A percentile compares a stretch with the other conserved stretches of the same genome.
Conservation (phyloP, 1,140 invertebrate species). For the Charaxes varanes region DNA sequence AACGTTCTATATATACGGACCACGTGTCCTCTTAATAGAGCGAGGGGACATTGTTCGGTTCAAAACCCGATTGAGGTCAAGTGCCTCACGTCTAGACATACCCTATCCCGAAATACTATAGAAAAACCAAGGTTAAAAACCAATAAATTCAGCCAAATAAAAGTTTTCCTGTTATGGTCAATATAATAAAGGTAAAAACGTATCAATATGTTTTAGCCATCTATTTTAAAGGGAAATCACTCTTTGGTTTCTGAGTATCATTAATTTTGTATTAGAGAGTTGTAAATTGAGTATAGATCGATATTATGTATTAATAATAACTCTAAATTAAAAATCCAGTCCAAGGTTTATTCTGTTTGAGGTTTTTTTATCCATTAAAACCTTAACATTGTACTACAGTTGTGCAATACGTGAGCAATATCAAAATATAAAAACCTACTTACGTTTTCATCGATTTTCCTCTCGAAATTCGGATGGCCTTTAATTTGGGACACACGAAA, state of each 20-base stretch:
- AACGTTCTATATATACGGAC: slow-evolving; percentile 43
- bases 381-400: slow-evolving; percentile 28
- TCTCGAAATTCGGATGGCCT: slow-evolving; percentile 52
- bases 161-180: no score
- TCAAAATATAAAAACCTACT: slow-evolving; percentile 36
- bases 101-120: no score
- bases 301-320: neutral
- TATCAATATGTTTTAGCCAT: no score
- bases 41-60: slow-evolving; percentile 44
- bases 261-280: no score
- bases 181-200: no score
- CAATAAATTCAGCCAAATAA: no score
- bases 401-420: slow-evolving; percentile 38
- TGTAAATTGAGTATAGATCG: neutral
- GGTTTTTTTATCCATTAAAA: slow-evolving; percentile 27
- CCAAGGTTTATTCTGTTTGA: slow-evolving; percentile 1
- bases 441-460: slow-evolving; percentile 66
- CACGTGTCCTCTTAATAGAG: slow-evolving; percentile 46
- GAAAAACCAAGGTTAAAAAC: no score
- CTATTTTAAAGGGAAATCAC: no score
- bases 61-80: slow-evolving; percentile 52
- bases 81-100: slow-evolving; percentile 37
- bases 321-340: neutral
- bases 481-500: slow-evolving; percentile 43
- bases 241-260: no score